Evolutionary conservation across 2,113 vertebrate genomes (phyloP), one percentile per base, ranked within the genome.

Genomic region (Acinonyx jubatus): DNA sequence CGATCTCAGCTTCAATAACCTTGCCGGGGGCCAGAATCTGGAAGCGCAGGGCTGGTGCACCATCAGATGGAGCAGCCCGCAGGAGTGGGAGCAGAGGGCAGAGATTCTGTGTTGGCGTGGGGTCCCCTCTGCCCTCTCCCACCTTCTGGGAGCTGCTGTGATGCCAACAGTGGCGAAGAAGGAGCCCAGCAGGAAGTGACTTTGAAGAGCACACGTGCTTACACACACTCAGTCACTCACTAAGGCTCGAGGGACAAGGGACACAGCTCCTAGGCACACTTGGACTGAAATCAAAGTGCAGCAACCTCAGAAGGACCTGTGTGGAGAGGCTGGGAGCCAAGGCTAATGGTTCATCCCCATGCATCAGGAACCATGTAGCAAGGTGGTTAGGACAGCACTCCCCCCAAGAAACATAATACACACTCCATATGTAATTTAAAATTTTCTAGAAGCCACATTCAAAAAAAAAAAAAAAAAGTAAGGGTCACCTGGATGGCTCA

Each of bases 21-120:
- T 98, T 98, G 98, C 98, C 95, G 1, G 69, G 65, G 98, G 98
- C 96, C 89, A 95, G 76, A 95, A 57, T 69, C 82, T 52, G 57
- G 74, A 95, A 96, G 86, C 5, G 57, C 85, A 74, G 38, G 80
- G 89, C 83, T 91, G 18, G 2, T 15, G 79, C 57, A 69, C 71
- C 81, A 48, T 85, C 52, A n/a, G 71, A 92, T 29, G 80, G 93
- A 97, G 82, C 1, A 0, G 66, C 85, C 55, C 27, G 93, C 48
- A 33, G 94, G 93, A 86, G 50, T 9, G 19, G 11, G 66, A 29
- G 68, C 0, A 1, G 29, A 50, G 68, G 33, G 48, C n/a, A 7
- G 7, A 1, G 29, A 63, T 1, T 8, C 82, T 23, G 15, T 10
- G 65, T 78, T 23, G 23, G 57, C 50, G 0, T 0, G 3, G 33